Base-by-base conservation (phyloP, 1,140 invertebrate genomes). In the Penaeus vannamei region DNA sequence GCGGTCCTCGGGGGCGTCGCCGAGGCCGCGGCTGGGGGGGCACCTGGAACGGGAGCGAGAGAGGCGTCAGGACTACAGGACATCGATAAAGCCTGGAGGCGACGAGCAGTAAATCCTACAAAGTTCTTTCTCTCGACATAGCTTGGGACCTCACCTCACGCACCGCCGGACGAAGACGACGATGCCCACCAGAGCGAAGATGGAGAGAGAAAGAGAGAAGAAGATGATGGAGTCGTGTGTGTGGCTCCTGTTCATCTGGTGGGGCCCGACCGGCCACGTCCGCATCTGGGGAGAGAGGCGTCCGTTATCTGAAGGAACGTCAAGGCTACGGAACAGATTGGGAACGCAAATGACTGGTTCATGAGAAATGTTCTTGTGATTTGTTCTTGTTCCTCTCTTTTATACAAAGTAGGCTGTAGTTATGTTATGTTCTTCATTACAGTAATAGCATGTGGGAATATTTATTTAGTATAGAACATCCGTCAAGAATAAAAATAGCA, bases 121-220 rank as follows among this genome's bases (percentile, higher is more conserved):
- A 12, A 12, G 14, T 53, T 53, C 53, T 17, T 53, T 53, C 53
- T 53, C 53, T 53, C 17, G 12, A 53, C 53, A 17, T 12, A 10
- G 12, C 4, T 53, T 17, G 1, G 12, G 53, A 1, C 53, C 83
- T n/a, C 26, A 86, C 85, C 85, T 86, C 22, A 86, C 85, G 29
- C 85, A 86, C 14, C 76, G 59, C 85, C 85, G 80, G 4, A 86
- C 85, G 60, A 86, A 86, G 85, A 80, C 32, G 60, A 86, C 76
- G 85, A 86, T 79, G 69, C 85, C 85, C 29, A 86, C 85, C n/a
- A 86, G 76, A 62, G 72, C 85, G 76, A 86, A 86, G 26, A 86
- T 86, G 76, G 85, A 86, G 59, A 86, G 76, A 29, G 85, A 86
- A 32, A 86, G 85, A 32, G 85, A 86, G 59, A 86, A 86, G 85